Base-by-base conservation (phyloP, 2,888 invertebrate genomes). In the Laothoe populi region DNA sequence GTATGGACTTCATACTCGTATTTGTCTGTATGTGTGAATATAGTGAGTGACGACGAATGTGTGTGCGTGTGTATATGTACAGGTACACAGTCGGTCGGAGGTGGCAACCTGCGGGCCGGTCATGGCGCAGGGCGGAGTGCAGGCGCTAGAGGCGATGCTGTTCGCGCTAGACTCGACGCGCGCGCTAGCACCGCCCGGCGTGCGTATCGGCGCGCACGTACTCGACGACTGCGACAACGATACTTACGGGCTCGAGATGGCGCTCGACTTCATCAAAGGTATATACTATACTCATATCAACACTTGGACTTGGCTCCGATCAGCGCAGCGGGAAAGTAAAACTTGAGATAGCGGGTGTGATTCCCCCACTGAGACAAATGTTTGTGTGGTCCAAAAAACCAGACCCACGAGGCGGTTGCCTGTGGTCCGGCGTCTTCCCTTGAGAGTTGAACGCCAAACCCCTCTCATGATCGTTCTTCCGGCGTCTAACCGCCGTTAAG, bases 181-280 rank as follows among this genome's bases (percentile, higher is more conserved):
- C 76, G 86, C 93, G 69, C 87, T 94, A 66, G 89, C 96, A 68
- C 94, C 97, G 31, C 95, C 95, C 0, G 96, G 95, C 49, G 95
- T 98, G 60, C 94, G 93, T 24, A 90, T 98, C 58, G 98, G 98
- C 16, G 97, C 97, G 0, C 96, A 96, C 77, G 96, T 98, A 66
- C 94, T 98, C 57, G 98, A 98, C 83, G 98, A 98, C 89, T 98
- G 98, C 84, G 98, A 98, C 88, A 96, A 96, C 87, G 98, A 98
- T 84, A 97, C 98, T 5, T 97, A 97, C 78, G 98, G 98, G 0
- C 93, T 98, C 60, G 98, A 98, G 86, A 97, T 98, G 95, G 97
- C 98, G 0, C 96, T 98, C 49, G 98, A 98, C 86, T 98, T 98
- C 83, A 98, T 98, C 71, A 97, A 97, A 94, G 98, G 98, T 44